Evolutionary conservation across 2,888 invertebrate genomes (phyloP).

Genomic region (Apomyelois bistriatella): DNA sequence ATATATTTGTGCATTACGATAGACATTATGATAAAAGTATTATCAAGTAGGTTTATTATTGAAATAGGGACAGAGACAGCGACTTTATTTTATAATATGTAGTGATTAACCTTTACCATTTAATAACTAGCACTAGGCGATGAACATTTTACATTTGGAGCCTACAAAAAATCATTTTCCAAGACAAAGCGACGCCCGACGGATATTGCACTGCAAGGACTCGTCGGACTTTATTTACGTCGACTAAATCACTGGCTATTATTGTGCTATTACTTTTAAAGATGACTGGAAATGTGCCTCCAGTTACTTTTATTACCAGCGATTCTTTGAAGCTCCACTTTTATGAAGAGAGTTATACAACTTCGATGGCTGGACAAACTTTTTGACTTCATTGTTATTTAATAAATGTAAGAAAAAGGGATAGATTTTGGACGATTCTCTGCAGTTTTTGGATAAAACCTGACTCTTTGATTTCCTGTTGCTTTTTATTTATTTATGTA

Average conservation of each 20-base stretch:
- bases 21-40: too few species aligned
- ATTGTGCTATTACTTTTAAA: conserved; percentile 21
- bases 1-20: too few species aligned
- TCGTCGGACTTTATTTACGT: conserved; percentile 15
- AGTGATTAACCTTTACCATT: too few species aligned
- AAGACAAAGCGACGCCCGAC: conserved; percentile 24
- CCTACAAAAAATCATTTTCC: conserved; percentile 10
- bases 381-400: background rate
- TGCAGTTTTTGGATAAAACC: too few species aligned
- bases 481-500: too few species aligned
- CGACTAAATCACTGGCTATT: conserved; percentile 18
- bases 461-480: too few species aligned
- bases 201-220: conserved; percentile 23
- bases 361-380: background rate
- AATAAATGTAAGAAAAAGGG: background rate
- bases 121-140: background rate
- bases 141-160: background rate
- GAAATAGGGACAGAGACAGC: too few species aligned
- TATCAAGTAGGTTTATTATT: too few species aligned
- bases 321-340: conserved; percentile 33
- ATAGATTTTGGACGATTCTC: too few species aligned
- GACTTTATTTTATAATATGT: too few species aligned
- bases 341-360: conserved; percentile 3
- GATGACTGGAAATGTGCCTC: conserved; percentile 33
- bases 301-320: conserved; percentile 37